Conservation (phyloP, 2,888 invertebrate species). For the Papilio protenor region DNA sequence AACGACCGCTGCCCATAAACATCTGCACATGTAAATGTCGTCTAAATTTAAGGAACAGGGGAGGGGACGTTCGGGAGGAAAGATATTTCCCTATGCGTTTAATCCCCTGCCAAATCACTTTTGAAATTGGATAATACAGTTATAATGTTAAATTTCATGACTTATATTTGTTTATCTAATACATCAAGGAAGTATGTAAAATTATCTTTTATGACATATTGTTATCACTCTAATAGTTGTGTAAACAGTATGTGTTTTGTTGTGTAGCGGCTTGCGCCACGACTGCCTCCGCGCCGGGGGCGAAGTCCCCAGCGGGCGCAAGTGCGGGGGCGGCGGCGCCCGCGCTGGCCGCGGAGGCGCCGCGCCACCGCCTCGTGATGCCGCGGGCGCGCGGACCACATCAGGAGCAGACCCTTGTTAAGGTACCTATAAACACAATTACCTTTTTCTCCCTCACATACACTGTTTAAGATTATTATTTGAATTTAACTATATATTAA, state of each 20-base stretch:
- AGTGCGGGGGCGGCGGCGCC: constrained; percentile 41
- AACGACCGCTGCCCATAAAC: no score
- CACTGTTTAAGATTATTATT: not conserved
- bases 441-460: not conserved
- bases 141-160: not conserved
- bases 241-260: not conserved
- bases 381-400: constrained; percentile 53
- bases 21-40: no score
- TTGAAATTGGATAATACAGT: not conserved
- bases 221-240: not conserved
- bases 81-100: no score
- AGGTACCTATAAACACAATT: constrained; percentile 63
- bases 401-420: constrained; percentile 75
- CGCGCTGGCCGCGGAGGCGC: constrained; percentile 48
- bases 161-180: not conserved
- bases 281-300: constrained; percentile 43
- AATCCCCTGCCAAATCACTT: no score
- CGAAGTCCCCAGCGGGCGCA: constrained; percentile 43
- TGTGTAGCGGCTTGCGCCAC: constrained; percentile 42
- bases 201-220: not conserved
- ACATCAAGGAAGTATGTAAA: not conserved
- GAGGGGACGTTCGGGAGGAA: no score
- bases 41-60: no score
- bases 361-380: constrained; percentile 57
- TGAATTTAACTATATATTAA: not conserved